Percentiles rank a stretch among this genome's conserved stretches.
Conservation (phyloP, 1,140 invertebrate species). For the Helicorthomorpha holstii region DNA sequence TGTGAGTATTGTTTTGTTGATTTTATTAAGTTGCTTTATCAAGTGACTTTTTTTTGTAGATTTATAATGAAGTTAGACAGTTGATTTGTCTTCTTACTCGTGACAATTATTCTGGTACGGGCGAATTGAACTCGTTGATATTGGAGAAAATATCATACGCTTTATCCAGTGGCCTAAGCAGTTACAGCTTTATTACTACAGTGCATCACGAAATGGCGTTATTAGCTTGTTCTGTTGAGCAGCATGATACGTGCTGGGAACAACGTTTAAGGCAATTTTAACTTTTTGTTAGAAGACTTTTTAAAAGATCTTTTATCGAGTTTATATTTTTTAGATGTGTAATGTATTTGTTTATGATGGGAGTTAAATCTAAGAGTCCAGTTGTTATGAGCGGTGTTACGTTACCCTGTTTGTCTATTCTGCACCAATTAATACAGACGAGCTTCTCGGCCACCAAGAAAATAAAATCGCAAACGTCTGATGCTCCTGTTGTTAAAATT, state of each 20-base stretch:
- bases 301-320: neutral
- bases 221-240: slow-evolving; percentile 67
- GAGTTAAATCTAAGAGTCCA: slow-evolving; percentile 48
- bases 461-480: slow-evolving; percentile 17
- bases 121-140: slow-evolving; percentile 63
- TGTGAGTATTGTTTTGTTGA: slow-evolving; percentile 1
- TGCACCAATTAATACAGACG: slow-evolving; percentile 61
- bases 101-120: slow-evolving; percentile 72
- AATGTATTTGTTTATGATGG: slow-evolving; percentile 64
- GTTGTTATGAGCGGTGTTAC: slow-evolving; percentile 58
- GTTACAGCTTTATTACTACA: slow-evolving; percentile 52
- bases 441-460: slow-evolving; percentile 30
- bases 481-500: slow-evolving; percentile 14
- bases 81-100: slow-evolving; percentile 75
- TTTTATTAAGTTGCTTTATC: neutral
- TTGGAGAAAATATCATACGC: slow-evolving; percentile 50
- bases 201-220: slow-evolving; percentile 75
- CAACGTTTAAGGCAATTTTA: slow-evolving; percentile 49
- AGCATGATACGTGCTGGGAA: slow-evolving; percentile 92
- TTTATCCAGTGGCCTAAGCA: slow-evolving; percentile 28
- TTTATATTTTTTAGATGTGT: slow-evolving; percentile 38
- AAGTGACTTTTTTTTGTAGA: no score
- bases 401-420: slow-evolving; percentile 65
- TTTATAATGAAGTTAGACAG: slow-evolving; percentile 70
- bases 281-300: neutral